Conservation (phyloP, 2,113 vertebrate species). For the Rhinichthys klamathensis region DNA sequence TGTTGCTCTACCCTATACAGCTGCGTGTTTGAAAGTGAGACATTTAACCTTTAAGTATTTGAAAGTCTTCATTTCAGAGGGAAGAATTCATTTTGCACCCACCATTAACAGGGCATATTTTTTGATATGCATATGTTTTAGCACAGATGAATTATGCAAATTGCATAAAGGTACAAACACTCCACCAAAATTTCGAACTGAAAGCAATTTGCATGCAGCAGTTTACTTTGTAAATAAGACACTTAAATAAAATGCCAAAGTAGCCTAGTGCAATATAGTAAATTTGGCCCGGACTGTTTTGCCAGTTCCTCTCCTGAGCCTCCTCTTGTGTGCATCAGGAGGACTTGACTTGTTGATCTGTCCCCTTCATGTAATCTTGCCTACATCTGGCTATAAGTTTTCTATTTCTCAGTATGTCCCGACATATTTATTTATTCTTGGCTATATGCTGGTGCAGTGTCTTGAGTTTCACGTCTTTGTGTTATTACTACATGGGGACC, state of each 20-base stretch:
- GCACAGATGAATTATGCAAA: neutral
- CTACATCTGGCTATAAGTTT: neutral
- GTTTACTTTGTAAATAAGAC: neutral
- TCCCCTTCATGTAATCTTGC: neutral
- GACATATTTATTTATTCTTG: neutral
- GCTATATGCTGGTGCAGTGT: neutral
- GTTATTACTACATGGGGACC: neutral
- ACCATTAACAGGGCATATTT: neutral
- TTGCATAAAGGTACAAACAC: neutral
- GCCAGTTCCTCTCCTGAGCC: neutral
- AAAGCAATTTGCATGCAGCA: neutral
- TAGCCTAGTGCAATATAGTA: neutral
- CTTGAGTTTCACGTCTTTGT: neutral
- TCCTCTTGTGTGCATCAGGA: too few species aligned
- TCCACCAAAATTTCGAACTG: neutral
- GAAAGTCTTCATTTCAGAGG: neutral
- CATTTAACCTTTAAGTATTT: conserved; percentile 7
- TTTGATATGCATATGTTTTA: neutral
- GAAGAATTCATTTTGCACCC: neutral
- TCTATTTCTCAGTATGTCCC: neutral
- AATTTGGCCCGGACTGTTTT: neutral
- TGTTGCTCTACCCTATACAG: neutral
- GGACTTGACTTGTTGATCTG: neutral
- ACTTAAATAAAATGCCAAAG: neutral
- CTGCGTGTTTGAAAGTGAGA: neutral